A percentile compares a stretch with the other conserved stretches of the same genome.
Evolutionary conservation across 2,888 invertebrate species (phyloP).

Genomic region (Nephrocerus scutellatus): DNA sequence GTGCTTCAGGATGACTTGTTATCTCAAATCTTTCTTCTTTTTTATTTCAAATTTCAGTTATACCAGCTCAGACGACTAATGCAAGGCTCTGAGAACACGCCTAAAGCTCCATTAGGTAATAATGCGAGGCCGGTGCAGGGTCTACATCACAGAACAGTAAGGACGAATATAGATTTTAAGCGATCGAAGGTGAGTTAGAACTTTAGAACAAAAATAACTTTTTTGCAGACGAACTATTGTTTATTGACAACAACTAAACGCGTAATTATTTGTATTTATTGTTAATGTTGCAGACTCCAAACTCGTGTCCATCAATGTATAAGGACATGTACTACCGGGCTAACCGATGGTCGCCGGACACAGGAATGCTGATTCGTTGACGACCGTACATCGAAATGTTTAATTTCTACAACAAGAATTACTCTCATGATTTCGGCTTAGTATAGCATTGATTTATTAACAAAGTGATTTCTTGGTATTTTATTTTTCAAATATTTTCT

Average conservation of each 20-base stretch:
- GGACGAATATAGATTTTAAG: conserved; percentile 95
- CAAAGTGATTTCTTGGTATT: conserved; percentile 19
- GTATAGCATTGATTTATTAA: conserved; percentile 15
- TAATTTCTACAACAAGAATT: conserved; percentile 13
- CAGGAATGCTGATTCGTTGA: conserved; percentile 46
- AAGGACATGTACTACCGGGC: conserved; percentile 80
- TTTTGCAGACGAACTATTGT: not conserved
- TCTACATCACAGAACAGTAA: conserved; percentile 84
- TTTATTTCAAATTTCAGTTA: too few species aligned
- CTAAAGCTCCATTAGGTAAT: conserved; percentile 88
- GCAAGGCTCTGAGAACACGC: conserved; percentile 79
- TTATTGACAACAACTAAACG: not conserved
- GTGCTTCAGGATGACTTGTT: too few species aligned
- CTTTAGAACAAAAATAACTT: not conserved
- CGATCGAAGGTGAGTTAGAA: conserved; percentile 50
- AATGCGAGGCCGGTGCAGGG: conserved; percentile 91
- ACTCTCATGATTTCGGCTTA: conserved; percentile 13
- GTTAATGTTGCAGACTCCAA: conserved; percentile 46
- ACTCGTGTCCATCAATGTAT: conserved; percentile 79
- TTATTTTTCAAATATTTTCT: conserved; percentile 18
- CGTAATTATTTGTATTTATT: too few species aligned
- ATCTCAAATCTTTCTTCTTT: too few species aligned
- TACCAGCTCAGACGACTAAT: conserved; percentile 79
- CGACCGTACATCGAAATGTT: conserved; percentile 22
- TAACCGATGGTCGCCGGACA: conserved; percentile 47